These are phyloP conservation scores for Glaucidium brasilianum DNA, from an alignment of 2,113 vertebrate genomes.

Conservation along the genomic window DNA sequence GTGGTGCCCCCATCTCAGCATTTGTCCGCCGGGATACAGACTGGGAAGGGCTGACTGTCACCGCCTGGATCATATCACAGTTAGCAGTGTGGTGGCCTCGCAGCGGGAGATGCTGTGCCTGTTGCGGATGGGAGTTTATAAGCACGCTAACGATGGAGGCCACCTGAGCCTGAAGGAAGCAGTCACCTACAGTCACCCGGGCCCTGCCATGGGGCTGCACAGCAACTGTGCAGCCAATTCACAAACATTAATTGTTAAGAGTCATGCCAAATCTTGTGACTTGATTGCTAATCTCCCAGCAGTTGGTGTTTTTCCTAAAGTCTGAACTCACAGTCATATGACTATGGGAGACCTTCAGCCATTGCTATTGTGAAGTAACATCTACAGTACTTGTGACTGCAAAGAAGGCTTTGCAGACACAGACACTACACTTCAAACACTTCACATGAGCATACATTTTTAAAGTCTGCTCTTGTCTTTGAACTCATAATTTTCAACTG, in stretches of 20 bases:
- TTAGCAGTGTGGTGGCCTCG: not conserved
- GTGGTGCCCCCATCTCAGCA: accelerated
- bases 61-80: accelerated
- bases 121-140: accelerated
- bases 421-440: not conserved
- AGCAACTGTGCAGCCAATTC: not conserved
- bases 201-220: not conserved
- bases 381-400: not conserved
- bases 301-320: not conserved
- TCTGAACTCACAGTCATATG: conserved; percentile 14
- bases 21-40: accelerated
- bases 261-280: conserved; percentile 31
- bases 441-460: not conserved
- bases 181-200: accelerated
- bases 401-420: not conserved
- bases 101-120: accelerated
- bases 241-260: not conserved
- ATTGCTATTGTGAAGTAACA: not conserved
- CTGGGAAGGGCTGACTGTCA: not conserved
- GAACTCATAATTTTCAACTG: not conserved
- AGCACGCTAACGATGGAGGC: accelerated
- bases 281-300: conserved; percentile 26
- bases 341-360: not conserved
- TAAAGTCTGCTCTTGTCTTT: not conserved
- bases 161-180: not conserved